These are phyloP conservation scores for Lagodon rhomboides DNA, from an alignment of 2,797 vertebrate species.

Conservation along the genomic window DNA sequence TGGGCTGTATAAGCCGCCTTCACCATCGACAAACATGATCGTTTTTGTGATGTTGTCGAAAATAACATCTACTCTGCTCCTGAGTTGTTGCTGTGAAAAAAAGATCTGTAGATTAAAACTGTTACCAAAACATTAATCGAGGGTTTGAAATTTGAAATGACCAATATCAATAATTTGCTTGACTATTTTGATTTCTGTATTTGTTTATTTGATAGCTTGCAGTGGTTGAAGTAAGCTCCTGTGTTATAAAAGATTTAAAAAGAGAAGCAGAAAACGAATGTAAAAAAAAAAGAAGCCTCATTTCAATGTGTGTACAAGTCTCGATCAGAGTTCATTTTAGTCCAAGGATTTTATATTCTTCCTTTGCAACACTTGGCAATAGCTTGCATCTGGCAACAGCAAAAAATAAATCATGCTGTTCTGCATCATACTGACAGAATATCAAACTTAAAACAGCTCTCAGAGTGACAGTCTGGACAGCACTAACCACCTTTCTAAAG, in stretches of 20 bases:
- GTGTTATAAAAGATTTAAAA: neutral
- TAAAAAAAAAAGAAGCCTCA: neutral
- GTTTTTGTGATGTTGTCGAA: no score
- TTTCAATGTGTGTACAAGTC: neutral
- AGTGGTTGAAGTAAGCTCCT: neutral
- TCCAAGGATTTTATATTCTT: constrained; percentile 19
- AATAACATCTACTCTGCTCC: neutral
- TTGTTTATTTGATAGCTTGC: neutral
- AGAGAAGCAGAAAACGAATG: neutral
- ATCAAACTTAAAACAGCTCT: constrained; percentile 25
- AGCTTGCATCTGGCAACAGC: neutral
- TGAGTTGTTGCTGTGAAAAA: no score
- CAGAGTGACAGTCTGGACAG: constrained; percentile 11
- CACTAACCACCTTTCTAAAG: constrained; percentile 7
- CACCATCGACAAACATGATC: no score
- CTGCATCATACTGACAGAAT: constrained; percentile 3
- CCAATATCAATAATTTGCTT: neutral
- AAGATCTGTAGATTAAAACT: neutral
- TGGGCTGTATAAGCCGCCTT: no score
- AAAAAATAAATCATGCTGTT: neutral
- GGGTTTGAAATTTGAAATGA: neutral
- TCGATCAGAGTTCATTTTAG: neutral
- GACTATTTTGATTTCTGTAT: neutral
- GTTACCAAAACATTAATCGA: neutral
- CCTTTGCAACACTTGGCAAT: neutral